A percentile compares a stretch with the other conserved stretches of the same genome.
These are phyloP conservation scores for Epizoanthus illoricatus DNA, from an alignment of 92 coral and sea anemone species.

Conservation along the genomic window DNA sequence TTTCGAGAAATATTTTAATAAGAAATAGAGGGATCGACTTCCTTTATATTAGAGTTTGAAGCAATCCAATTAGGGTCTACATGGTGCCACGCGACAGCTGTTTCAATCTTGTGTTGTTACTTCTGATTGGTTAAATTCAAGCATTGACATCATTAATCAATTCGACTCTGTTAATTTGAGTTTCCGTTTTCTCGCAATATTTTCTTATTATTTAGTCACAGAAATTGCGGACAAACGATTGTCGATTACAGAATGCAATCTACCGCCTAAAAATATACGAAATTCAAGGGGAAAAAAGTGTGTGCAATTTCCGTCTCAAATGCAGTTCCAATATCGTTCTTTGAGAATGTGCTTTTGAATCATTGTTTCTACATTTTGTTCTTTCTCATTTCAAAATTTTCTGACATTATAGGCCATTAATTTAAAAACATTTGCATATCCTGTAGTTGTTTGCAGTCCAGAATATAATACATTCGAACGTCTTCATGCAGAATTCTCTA, in stretches of 20 bases:
- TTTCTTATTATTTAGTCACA: constrained; percentile 3
- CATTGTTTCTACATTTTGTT: not conserved
- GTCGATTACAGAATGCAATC: not conserved
- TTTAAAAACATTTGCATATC: constrained; percentile 7
- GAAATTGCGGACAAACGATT: constrained; percentile 7
- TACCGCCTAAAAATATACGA: not conserved
- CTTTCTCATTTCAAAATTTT: constrained; percentile 5
- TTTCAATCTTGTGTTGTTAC: not conserved
- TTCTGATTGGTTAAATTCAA: constrained; percentile 28
- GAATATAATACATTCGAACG: not conserved
- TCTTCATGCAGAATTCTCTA: not conserved
- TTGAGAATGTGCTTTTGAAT: not conserved
- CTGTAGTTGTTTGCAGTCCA: constrained; percentile 1
- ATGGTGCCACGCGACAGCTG: constrained; percentile 10
- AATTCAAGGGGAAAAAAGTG: not conserved
- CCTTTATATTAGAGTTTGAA: constrained; percentile 21
- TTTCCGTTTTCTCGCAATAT: constrained; percentile 29
- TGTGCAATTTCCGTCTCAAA: not conserved
- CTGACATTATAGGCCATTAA: constrained; percentile 3
- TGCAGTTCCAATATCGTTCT: not conserved
- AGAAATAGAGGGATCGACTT: constrained; percentile 9
- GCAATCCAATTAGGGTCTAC: constrained; percentile 28
- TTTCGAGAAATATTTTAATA: constrained; percentile 6
- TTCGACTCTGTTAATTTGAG: constrained; percentile 1
- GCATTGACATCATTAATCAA: not conserved